Evolutionary conservation across 2,888 invertebrate genomes (phyloP).

Genomic region (Teleiodes luculella): DNA sequence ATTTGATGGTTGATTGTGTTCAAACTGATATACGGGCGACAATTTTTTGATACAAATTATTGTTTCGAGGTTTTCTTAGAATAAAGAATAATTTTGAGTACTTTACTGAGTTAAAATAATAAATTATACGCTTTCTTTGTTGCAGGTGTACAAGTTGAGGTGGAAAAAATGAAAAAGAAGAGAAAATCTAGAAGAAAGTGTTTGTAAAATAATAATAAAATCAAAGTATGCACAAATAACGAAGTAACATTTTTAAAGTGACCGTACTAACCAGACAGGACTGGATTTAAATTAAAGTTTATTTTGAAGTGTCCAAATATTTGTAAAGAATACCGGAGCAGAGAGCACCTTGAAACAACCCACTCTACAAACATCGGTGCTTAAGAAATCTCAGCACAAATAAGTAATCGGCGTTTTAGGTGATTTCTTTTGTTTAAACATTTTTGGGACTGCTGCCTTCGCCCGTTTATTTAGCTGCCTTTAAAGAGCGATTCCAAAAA

Average conservation of each 20-base stretch:
- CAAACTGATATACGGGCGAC: slow-evolving; percentile 35
- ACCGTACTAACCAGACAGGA: slow-evolving; percentile 55
- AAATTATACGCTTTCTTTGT: slow-evolving; percentile 31
- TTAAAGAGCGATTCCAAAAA: slow-evolving; percentile 44
- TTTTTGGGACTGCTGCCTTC: slow-evolving; percentile 65
- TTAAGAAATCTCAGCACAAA: slow-evolving; percentile 60
- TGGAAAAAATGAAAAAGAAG: slow-evolving; percentile 67
- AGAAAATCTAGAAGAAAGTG: slow-evolving; percentile 52
- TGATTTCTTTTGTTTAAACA: slow-evolving; percentile 65
- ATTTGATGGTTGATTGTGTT: slow-evolving; percentile 39
- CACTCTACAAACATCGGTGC: slow-evolving; percentile 43
- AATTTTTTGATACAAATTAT: slow-evolving; percentile 21
- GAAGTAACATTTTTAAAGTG: slow-evolving; percentile 30
- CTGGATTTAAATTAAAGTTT: slow-evolving; percentile 42
- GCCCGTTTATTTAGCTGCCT: slow-evolving; percentile 37
- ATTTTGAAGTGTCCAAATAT: slow-evolving; percentile 25
- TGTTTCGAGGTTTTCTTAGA: background rate
- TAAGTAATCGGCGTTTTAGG: slow-evolving; percentile 65
- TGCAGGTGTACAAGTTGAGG: slow-evolving; percentile 45
- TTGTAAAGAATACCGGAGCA: slow-evolving; percentile 29
- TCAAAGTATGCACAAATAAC: slow-evolving; percentile 27
- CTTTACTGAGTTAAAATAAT: background rate
- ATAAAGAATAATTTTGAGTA: background rate
- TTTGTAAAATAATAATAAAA: slow-evolving; percentile 14
- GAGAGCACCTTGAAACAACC: slow-evolving; percentile 35